phyloP scores from a whole-genome alignment of 2,113 vertebrate species.

The Donacobius atricapilla region DNA sequence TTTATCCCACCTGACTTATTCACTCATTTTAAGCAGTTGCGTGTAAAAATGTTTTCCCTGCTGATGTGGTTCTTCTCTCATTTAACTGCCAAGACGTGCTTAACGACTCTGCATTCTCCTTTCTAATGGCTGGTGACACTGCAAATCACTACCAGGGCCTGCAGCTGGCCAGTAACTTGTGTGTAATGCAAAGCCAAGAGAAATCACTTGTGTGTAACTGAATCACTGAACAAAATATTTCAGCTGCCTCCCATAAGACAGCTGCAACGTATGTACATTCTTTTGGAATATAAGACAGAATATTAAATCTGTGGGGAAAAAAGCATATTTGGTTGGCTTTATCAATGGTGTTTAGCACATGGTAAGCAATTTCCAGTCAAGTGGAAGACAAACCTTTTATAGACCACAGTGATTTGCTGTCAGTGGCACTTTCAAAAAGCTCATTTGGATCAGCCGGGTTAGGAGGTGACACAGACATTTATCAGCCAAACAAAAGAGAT shows the following conservation, averaged over 20 bases:
- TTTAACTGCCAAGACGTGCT: background rate
- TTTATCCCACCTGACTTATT: background rate
- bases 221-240: background rate
- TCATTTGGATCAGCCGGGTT: background rate
- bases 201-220: background rate
- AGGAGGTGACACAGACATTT: background rate
- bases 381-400: background rate
- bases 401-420: background rate
- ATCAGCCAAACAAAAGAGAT: background rate
- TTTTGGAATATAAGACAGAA: background rate
- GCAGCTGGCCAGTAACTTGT: background rate
- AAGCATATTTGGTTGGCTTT: background rate
- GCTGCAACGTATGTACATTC: background rate
- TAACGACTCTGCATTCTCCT: background rate
- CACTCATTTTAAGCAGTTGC: background rate
- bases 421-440: background rate
- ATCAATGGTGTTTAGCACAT: background rate
- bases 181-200: background rate
- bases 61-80: background rate
- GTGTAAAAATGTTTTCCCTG: background rate
- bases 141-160: background rate
- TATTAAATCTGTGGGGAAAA: background rate
- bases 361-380: background rate
- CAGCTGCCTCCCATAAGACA: slow-evolving; percentile 1
- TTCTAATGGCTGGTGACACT: background rate